Conservation (phyloP, 2,113 vertebrate genomes). For the Pogona vitticeps region DNA sequence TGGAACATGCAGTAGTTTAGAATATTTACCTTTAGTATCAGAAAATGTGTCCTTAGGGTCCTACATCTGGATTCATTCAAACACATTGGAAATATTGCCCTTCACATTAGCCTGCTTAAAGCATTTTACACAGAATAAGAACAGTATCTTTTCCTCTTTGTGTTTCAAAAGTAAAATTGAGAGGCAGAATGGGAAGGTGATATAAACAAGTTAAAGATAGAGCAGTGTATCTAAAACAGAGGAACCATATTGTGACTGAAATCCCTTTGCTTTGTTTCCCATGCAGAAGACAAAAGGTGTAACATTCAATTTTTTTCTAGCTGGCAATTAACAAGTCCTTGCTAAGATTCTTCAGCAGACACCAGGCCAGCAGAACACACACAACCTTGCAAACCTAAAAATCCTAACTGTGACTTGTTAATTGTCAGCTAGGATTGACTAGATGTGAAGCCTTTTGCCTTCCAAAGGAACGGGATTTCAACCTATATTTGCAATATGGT, state of each 20-base stretch:
- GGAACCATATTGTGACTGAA: not conserved
- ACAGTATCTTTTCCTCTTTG: not conserved
- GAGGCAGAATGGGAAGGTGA: not conserved
- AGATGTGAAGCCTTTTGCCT: too few species aligned
- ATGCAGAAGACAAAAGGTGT: too few species aligned
- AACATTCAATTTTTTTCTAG: too few species aligned
- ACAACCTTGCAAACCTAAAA: too few species aligned
- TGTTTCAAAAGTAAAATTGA: constrained; percentile 29
- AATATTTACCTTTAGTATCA: not conserved
- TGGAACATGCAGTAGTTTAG: not conserved
- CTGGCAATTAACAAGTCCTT: too few species aligned
- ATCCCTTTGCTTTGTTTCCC: too few species aligned
- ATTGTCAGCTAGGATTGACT: too few species aligned
- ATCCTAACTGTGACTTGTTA: too few species aligned
- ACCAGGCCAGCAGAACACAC: too few species aligned
- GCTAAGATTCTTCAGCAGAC: too few species aligned
- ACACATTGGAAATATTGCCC: not conserved
- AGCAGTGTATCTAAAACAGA: constrained; percentile 6
- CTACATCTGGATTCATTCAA: not conserved
- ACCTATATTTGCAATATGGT: not conserved
- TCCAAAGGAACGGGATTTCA: too few species aligned
- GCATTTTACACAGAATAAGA: not conserved
- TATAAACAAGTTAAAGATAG: not conserved
- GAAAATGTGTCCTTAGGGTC: not conserved
- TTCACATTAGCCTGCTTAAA: not conserved